Base-by-base conservation (phyloP, 2,113 vertebrate species). In the Limnothrissa miodon region DNA sequence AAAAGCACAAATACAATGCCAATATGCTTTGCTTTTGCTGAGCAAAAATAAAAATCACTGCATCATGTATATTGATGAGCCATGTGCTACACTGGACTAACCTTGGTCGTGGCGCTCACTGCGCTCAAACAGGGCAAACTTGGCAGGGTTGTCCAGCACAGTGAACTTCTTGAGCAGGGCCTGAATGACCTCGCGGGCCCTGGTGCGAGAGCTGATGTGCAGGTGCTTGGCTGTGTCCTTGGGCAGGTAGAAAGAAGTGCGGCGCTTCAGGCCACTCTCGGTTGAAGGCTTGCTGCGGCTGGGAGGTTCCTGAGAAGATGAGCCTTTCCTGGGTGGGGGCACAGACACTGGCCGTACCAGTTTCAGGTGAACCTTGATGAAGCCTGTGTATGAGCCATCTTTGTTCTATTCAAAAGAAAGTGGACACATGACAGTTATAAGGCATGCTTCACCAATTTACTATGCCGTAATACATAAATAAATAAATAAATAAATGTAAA, bases 291-390 rank as follows among this genome's bases (percentile, higher is more conserved):
- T 74, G 92, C 84, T 1, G 92, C 83, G 17, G 94, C 85, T 29
- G 13, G 66, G 29, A 33, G 25, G 13, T 4, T 74, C 66, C 66
- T 74, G 25, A 17, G 66, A 11, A 15, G 66, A 33, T 4, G 66
- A 36, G 1, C 88, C 89, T 82, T 94, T 95, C 89, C 93, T 96
- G 86, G 93, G 91, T 33, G 95, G 93, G 78, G 96, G 97, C 51
- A 99, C 95, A 0, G 98, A 97, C 79, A 99, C 94, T 0, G 98
- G 98, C 0, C 97, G 96, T 1, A 94, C 91, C 79, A 99, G 90
- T 90, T 98, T 97, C 87, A 99, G 95, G 81, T 98, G 97, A 84
- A 99, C 98, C 89, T 97, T 99, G 89, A 99, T 99, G 92, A 99
- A 99, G 66, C 98, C 98, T 0, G 97, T 99, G 91, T 96, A 99